Percentiles rank a stretch among this genome's conserved stretches.
phyloP scores from a whole-genome alignment of 2,797 vertebrate genomes.

The Tiaroga cobitis region DNA sequence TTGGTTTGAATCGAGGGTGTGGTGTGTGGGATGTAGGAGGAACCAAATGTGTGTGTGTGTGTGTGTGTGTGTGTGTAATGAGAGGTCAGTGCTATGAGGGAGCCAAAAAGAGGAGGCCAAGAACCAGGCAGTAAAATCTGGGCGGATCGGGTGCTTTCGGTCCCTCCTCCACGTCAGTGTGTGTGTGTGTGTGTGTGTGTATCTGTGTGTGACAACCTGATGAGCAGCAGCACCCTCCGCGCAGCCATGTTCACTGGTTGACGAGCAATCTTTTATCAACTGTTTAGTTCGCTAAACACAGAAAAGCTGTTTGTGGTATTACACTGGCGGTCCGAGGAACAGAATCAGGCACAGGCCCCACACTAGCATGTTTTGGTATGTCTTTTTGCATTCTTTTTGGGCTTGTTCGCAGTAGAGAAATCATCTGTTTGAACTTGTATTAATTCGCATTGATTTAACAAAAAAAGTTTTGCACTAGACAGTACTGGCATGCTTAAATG shows the following conservation, averaged over 20 bases:
- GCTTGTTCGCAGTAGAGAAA: not conserved
- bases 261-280: constrained; percentile 52
- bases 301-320: constrained; percentile 35
- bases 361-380: constrained; percentile 31
- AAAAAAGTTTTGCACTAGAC: not conserved
- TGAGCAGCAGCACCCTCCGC: constrained; percentile 47
- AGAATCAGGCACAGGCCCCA: constrained; percentile 13
- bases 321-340: constrained; percentile 19
- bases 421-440: constrained; percentile 15
- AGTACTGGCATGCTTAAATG: not conserved
- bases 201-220: constrained; percentile 43
- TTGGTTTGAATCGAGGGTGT: constrained; percentile 55
- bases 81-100: constrained; percentile 47
- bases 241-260: constrained; percentile 42
- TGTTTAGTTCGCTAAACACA: constrained; percentile 40
- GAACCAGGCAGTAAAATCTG: constrained; percentile 46
- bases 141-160: constrained; percentile 44
- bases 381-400: constrained; percentile 33
- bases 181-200: constrained; percentile 45
- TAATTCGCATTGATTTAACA: constrained; percentile 7
- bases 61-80: constrained; percentile 37
- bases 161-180: constrained; percentile 61
- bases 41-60: constrained; percentile 29
- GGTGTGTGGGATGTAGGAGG: constrained; percentile 45
- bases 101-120: constrained; percentile 49